Evolutionary conservation across 2,113 vertebrate species (phyloP).

Genomic region (Ophiodon elongatus): DNA sequence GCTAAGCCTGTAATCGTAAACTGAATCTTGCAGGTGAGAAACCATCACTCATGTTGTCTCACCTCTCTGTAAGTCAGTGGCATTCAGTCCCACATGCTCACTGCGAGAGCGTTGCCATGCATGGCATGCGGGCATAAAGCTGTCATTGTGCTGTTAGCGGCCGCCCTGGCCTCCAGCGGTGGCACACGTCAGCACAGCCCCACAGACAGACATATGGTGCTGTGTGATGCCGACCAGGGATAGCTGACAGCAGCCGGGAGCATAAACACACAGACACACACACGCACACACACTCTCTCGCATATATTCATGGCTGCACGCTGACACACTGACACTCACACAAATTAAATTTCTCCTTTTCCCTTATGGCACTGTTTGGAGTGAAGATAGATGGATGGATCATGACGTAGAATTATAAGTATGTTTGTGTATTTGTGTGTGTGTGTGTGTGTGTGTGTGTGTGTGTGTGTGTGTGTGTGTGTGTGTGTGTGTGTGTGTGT

Average conservation of each 20-base stretch:
- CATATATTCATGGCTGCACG: slow-evolving; percentile 13
- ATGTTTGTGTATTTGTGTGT: neutral
- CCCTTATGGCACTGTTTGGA: slow-evolving; percentile 29
- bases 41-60: slow-evolving; percentile 20
- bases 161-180: slow-evolving; percentile 57
- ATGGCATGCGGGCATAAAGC: slow-evolving; percentile 61
- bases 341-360: slow-evolving; percentile 29
- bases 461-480: slow-evolving; percentile 31
- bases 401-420: slow-evolving; percentile 29
- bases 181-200: slow-evolving; percentile 58
- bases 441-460: slow-evolving; percentile 4
- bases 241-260: slow-evolving; percentile 57
- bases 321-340: slow-evolving; percentile 39
- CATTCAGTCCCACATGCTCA: slow-evolving; percentile 24
- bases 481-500: too few relatives aligned
- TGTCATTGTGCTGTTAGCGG: slow-evolving; percentile 65
- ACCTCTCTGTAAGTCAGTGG: slow-evolving; percentile 3
- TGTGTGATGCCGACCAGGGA: slow-evolving; percentile 59
- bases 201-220: slow-evolving; percentile 71
- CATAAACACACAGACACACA: slow-evolving; percentile 2
- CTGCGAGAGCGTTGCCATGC: slow-evolving; percentile 32
- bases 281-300: neutral
- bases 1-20: slow-evolving; percentile 18
- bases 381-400: slow-evolving; percentile 35
- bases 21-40: slow-evolving; percentile 10